phyloP scores from a whole-genome alignment of 2,797 vertebrate genomes.

The Oreortyx pictus region DNA sequence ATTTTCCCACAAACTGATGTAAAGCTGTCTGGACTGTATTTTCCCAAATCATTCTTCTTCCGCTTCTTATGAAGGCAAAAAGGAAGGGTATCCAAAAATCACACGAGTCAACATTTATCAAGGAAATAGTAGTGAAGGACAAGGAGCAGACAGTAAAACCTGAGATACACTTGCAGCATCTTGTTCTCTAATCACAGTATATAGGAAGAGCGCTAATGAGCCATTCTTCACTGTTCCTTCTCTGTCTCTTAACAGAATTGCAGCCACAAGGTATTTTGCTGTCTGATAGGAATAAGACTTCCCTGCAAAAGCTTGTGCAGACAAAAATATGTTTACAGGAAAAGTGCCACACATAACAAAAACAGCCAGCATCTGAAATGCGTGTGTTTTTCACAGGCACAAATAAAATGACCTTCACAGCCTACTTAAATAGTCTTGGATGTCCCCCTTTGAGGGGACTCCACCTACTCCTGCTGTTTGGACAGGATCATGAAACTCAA shows the following conservation, averaged over 20 bases:
- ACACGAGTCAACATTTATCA: neutral
- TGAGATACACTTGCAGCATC: neutral
- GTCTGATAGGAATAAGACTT: neutral
- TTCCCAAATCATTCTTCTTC: neutral
- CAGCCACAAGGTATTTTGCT: neutral
- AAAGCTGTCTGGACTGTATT: neutral
- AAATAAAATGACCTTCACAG: neutral
- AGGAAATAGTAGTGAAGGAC: neutral
- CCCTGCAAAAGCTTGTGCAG: neutral
- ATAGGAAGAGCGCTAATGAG: neutral
- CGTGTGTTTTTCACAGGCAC: neutral
- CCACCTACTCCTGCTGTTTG: neutral
- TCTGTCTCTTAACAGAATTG: neutral
- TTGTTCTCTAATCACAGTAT: neutral
- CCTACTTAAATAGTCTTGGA: neutral
- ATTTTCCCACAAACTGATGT: neutral
- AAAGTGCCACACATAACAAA: fast-evolving
- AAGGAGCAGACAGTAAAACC: neutral
- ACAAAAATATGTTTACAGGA: neutral
- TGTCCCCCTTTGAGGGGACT: neutral
- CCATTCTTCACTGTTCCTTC: neutral
- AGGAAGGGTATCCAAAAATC: neutral
- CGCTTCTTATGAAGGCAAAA: neutral
- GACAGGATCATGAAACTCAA: neutral
- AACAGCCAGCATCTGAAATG: neutral